These are phyloP conservation scores for Orgyia antiqua DNA, from an alignment of 2,888 invertebrate species.

Conservation along the genomic window DNA sequence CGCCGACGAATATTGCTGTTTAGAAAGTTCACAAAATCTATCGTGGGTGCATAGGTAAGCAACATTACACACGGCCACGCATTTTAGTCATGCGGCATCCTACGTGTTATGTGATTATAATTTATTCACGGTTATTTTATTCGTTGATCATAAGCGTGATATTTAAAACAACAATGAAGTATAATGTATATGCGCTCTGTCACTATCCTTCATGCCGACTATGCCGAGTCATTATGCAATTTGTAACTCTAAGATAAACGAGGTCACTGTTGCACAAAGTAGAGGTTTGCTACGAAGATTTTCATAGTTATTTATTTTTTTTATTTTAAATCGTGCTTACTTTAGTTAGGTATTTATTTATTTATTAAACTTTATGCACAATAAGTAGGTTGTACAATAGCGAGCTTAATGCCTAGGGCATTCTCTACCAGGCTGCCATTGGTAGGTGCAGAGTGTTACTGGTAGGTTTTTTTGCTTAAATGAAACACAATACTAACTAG, in stretches of 20 bases:
- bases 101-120: conserved; percentile 25
- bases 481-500: too few relatives aligned
- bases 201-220: conserved; percentile 5
- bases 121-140: conserved; percentile 19
- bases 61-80: conserved; percentile 50
- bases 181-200: conserved; percentile 9
- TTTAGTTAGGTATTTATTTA: too few relatives aligned
- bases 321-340: too few relatives aligned
- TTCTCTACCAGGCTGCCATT: too few relatives aligned
- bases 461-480: too few relatives aligned
- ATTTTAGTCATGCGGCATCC: conserved; percentile 36
- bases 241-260: conserved; percentile 8
- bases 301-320: neutral
- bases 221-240: conserved; percentile 7
- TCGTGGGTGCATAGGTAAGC: conserved; percentile 63
- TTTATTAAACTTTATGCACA: too few relatives aligned
- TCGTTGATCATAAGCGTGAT: conserved; percentile 15
- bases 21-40: conserved; percentile 51
- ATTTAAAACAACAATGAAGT: conserved; percentile 13
- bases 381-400: too few relatives aligned
- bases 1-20: conserved; percentile 38
- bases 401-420: too few relatives aligned
- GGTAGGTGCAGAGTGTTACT: too few relatives aligned
- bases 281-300: conserved; percentile 6
- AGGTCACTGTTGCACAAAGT: conserved; percentile 10